Base-by-base conservation (phyloP, 2,113 vertebrate genomes). In the Menidia beryllina region DNA sequence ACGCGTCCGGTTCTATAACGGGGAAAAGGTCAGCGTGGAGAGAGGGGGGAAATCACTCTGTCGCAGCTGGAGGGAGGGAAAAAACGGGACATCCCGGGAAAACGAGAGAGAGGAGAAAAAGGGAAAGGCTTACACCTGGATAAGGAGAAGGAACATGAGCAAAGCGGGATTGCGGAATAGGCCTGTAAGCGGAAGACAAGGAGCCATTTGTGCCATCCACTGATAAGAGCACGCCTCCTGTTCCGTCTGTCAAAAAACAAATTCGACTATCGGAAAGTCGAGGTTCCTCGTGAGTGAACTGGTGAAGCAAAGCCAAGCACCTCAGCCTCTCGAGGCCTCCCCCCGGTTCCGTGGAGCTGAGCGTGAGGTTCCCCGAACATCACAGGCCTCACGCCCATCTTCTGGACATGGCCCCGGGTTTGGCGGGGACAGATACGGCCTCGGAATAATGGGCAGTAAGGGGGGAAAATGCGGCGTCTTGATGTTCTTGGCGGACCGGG, bases 11-110 rank as follows among this genome's bases (percentile, higher is more conserved):
- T 88, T 88, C 89, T 75, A 77, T 73, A 83, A 88, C 70, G 65
- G 90, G 65, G 90, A 82, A 89, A 94, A 93, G 92, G 93, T 93
- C 92, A 92, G 75, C 80, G 63, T 91, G 82, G 67, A 83, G 79
- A 85, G 83, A 38, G 70, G 78, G 82, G 49, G 77, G 66, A 75
- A n/a, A 88, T 90, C 83, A 88, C 87, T 83, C 81, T 49, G 38
- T 81, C 87, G 34, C 91, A 91, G 88, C 86, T 88, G 86, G 90
- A 71, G 74, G 63, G 68, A 39, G 57, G 69, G 52, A 14, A 34
- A 27, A 55, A 15, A n/a, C n/a, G 52, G 79, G 55, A 69, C 65
- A 72, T 69, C 73, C 12, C 63, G 73, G 73, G 57, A 67, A 68
- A 54, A 39, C n/a, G n/a, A n/a, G 56, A 71, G 25, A 49, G 36